Evolutionary conservation across 2,113 vertebrate species (phyloP), one percentile per base, ranked within the genome.

Genomic region (Hydrochoerus hydrochaeris): DNA sequence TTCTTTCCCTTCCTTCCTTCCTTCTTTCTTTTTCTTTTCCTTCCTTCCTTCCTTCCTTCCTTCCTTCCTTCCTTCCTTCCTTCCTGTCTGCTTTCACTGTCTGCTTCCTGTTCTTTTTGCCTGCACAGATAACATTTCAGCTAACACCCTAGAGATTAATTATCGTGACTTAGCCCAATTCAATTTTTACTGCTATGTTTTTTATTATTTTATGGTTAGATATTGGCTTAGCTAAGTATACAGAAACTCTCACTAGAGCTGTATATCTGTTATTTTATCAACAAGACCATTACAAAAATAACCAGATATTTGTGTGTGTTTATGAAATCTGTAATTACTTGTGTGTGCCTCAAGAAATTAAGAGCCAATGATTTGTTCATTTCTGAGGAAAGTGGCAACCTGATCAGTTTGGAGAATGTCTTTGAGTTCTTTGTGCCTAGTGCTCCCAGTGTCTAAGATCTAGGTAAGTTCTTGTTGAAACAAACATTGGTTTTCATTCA

Each of bases 141-240:
- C 94, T 90, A 93, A 95, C 73, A 90, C 86, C 67, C 60, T 32
- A 90, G 93, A 84, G 96, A 85, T 93, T 96, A 97, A 95, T 96
- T 93, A 67, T 73, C 81, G 63, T 94, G 85, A 97, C 63, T 96
- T 97, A 90, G 44, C 49, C 57, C 90, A 63, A 90, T 94, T 92
- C 93, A 77, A 22, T 83, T 95, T 96, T 94, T 97, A 94, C 30
- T 86, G 75, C 38, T 89, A 84, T 92, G 24, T 41, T 96, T 97
- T 97, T 97, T 83, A 96, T 97, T 94, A 90, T 94, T 97, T 96
- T 94, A 94, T 88, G 83, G 90, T 97, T 90, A 88, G 93, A 92
- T 97, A 88, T 88, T 95, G 93, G 71, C 83, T 97, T 94, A 92
- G 86, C 35, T 81, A 93, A n/a, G 85, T 88, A 94, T 85, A 35